Evolutionary conservation across 2,113 vertebrate species (phyloP).

Genomic region (Hyperopisus bebe): DNA sequence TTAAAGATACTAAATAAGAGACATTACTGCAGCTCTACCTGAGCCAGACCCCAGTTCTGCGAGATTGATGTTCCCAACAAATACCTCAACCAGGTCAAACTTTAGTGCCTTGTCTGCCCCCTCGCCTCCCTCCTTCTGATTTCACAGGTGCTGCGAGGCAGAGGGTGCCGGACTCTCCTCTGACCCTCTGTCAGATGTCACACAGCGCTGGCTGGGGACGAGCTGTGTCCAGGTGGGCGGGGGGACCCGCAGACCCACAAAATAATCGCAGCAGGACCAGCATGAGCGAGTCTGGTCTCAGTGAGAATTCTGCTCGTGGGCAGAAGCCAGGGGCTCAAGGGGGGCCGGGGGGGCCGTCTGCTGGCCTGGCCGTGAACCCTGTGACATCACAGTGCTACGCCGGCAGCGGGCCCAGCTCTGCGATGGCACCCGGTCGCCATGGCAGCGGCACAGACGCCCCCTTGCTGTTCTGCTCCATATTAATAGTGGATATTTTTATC

Average conservation of each 20-base stretch:
- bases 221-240: not conserved
- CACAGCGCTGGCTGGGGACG: not conserved
- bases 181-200: not conserved
- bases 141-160: not conserved
- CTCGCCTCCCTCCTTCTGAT: not conserved
- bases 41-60: not conserved
- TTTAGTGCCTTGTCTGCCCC: not conserved
- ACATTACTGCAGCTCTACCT: not conserved
- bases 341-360: slow-evolving; percentile 6
- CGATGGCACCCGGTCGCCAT: slow-evolving; percentile 45
- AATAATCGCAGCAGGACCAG: not conserved
- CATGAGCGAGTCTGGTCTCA: not conserved
- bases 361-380: slow-evolving; percentile 39
- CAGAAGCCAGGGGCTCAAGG: not conserved
- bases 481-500: slow-evolving; percentile 57
- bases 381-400: slow-evolving; percentile 38
- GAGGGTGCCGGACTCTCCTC: not conserved
- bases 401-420: slow-evolving; percentile 31
- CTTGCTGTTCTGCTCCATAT: slow-evolving; percentile 45
- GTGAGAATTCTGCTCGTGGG: not conserved
- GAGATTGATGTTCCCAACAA: not conserved
- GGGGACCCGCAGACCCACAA: not conserved
- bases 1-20: not conserved
- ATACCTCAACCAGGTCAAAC: not conserved
- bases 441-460: slow-evolving; percentile 47